Percentiles rank a stretch among this genome's conserved stretches.
These are phyloP conservation scores for Bovichtus variegatus DNA, from an alignment of 2,797 vertebrate species.

Conservation along the genomic window DNA sequence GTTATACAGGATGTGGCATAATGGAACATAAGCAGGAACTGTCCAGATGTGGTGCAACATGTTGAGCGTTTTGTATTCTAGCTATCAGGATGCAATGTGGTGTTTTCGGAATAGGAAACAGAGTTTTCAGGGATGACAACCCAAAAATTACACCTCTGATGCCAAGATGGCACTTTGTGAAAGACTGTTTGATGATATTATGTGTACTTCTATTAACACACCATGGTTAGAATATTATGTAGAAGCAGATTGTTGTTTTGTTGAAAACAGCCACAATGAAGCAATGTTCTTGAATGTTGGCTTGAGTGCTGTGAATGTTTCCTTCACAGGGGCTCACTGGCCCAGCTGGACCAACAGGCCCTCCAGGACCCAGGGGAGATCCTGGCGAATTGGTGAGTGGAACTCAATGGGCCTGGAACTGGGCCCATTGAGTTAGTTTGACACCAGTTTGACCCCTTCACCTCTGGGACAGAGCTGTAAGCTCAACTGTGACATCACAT, in stretches of 20 bases:
- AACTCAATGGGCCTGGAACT: background rate
- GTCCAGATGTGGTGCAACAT: slow-evolving; percentile 19
- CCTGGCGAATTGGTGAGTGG: slow-evolving; percentile 88
- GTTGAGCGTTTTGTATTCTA: slow-evolving; percentile 11
- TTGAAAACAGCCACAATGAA: background rate
- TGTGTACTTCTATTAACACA: background rate
- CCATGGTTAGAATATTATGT: background rate
- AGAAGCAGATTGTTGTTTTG: background rate
- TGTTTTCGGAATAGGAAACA: slow-evolving; percentile 18
- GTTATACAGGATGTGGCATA: slow-evolving; percentile 7
- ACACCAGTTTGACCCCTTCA: slow-evolving; percentile 41
- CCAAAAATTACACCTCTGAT: background rate
- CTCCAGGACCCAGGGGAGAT: slow-evolving; percentile 90
- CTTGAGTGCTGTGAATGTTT: slow-evolving; percentile 38
- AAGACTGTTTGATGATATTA: background rate
- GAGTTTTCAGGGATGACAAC: background rate
- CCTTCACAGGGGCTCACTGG: slow-evolving; percentile 87
- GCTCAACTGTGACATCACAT: slow-evolving; percentile 23
- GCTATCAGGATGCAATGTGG: slow-evolving; percentile 8
- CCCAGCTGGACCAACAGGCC: slow-evolving; percentile 87
- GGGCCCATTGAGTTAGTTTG: slow-evolving; percentile 7
- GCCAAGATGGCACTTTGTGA: background rate
- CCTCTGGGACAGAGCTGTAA: slow-evolving; percentile 13
- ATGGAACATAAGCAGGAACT: background rate
- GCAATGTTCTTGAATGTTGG: background rate